A percentile compares a stretch with the other conserved stretches of the same genome.
Conservation (phyloP, 2,797 vertebrate genomes). For the Myiotriccus ornatus region DNA sequence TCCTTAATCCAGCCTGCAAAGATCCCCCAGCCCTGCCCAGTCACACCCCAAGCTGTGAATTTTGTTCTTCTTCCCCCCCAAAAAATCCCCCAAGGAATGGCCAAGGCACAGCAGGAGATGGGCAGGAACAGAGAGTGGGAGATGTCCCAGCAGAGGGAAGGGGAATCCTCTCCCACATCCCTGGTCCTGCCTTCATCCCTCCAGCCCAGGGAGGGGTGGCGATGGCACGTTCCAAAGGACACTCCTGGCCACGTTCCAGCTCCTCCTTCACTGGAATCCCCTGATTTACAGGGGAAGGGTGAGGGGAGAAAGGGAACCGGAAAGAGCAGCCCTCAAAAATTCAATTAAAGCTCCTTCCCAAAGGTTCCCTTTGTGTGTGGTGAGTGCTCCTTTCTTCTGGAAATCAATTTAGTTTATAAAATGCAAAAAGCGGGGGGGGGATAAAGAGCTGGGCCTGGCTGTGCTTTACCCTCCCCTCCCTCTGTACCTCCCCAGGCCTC, state of each 20-base stretch:
- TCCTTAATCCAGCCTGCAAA: not conserved
- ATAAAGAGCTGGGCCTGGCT: not conserved
- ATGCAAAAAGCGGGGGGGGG: not conserved
- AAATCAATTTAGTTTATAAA: not conserved
- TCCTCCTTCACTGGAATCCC: not conserved
- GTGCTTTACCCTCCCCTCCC: not conserved
- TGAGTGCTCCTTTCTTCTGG: constrained; percentile 13
- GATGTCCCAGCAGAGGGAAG: not conserved
- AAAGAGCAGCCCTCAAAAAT: constrained; percentile 6
- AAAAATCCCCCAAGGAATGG: not conserved
- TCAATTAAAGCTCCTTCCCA: constrained; percentile 30
- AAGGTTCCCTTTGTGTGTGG: not conserved
- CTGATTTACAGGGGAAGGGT: not conserved
- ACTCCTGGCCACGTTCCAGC: not conserved
- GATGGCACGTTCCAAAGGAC: not conserved
- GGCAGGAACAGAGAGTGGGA: not conserved
- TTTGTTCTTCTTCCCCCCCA: too few relatives aligned
- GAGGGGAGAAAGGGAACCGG: not conserved
- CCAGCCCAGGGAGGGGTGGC: rapidly evolving
- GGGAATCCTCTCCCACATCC: not conserved
- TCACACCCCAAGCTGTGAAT: too few relatives aligned
- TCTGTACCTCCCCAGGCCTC: not conserved
- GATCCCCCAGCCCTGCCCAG: not conserved
- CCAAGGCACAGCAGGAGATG: not conserved
- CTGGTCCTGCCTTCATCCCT: not conserved